Conservation (phyloP, 2,797 vertebrate species). For the Falco rusticolus region DNA sequence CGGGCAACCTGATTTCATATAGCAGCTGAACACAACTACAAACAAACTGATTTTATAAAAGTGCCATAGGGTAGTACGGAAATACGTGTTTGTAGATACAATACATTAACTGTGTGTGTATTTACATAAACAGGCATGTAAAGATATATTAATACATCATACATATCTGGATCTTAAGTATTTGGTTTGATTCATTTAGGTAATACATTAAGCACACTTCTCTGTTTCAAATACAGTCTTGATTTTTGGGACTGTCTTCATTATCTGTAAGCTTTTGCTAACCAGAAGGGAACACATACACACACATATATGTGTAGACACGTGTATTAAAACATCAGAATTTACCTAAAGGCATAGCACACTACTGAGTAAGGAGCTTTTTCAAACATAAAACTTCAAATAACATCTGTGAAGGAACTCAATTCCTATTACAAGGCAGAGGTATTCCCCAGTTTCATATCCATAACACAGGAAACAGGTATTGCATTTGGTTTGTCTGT, state of each 20-base stretch:
- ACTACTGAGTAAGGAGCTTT: rapidly evolving
- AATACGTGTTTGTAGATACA: background rate
- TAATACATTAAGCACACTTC: background rate
- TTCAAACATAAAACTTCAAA: background rate
- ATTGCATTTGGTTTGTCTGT: background rate
- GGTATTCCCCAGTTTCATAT: background rate
- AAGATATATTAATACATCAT: background rate
- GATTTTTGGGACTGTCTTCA: background rate
- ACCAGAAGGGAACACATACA: background rate
- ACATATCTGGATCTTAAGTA: background rate
- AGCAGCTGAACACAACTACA: background rate
- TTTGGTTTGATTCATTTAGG: background rate
- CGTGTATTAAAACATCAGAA: background rate
- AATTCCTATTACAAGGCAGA: background rate
- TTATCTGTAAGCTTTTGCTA: background rate
- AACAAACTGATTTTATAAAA: background rate
- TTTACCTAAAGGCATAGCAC: background rate
- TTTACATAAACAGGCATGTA: background rate
- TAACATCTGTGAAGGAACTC: background rate
- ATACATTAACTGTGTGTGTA: background rate
- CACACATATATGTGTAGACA: background rate
- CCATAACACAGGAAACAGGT: background rate
- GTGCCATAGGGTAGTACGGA: background rate
- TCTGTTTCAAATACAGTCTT: background rate
- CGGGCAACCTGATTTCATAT: background rate